phyloP scores from a whole-genome alignment of 1,140 invertebrate species.

The Psix sp. region DNA sequence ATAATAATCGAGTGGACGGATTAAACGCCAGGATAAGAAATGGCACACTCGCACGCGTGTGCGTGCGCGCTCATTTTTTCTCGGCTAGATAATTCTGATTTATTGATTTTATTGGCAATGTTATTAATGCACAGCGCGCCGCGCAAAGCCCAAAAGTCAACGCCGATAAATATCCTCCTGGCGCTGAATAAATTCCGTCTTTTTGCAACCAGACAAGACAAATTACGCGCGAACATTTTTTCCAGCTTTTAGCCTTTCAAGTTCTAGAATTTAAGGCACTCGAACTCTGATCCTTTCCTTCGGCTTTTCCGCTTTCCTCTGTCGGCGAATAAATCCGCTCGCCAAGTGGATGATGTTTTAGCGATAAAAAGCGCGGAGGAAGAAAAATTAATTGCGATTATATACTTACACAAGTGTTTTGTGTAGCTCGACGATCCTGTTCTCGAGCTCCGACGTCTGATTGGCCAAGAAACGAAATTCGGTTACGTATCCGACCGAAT shows the following conservation, averaged over 20 bases:
- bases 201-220: conserved; percentile 8
- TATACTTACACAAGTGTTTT: conserved; percentile 87
- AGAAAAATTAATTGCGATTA: not conserved
- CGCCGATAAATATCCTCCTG: conserved; percentile 32
- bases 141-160: conserved; percentile 15
- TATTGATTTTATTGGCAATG: conserved; percentile 48
- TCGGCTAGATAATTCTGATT: conserved; percentile 44
- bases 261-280: too few species aligned
- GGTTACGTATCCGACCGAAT: conserved; percentile 94
- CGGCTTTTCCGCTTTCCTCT: too few species aligned
- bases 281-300: too few species aligned
- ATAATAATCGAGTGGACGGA: conserved; percentile 26
- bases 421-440: conserved; percentile 91
- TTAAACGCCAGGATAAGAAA: conserved; percentile 42
- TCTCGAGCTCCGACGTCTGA: conserved; percentile 94
- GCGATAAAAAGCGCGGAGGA: too few species aligned
- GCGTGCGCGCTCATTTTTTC: conserved; percentile 30
- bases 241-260: conserved; percentile 1
- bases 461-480: conserved; percentile 97
- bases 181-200: conserved; percentile 25
- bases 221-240: not conserved
- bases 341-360: too few species aligned
- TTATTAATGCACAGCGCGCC: conserved; percentile 41
- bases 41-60: conserved; percentile 11
- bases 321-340: too few species aligned